Base-by-base conservation (phyloP, 2,888 invertebrate species). In the Cancer borealis region DNA sequence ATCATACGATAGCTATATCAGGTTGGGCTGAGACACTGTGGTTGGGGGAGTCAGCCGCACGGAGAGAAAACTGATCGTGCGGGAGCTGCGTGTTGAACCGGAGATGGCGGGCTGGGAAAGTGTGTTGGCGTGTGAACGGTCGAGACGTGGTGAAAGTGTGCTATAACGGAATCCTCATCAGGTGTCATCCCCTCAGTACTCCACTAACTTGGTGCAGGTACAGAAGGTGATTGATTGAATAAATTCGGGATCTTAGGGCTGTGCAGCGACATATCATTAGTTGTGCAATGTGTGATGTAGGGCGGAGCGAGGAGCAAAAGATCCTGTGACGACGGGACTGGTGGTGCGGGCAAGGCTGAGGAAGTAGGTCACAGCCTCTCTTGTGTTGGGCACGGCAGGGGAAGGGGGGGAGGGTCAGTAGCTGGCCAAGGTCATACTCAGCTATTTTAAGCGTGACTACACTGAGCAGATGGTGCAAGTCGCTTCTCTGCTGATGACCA, bases 291-390 rank as follows among this genome's bases (percentile, higher is more conserved):
- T 21, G 79, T 79, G 79, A 79, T 79, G 79, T 79, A 79, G 79
- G 79, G 30, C 79, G 79, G 30, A 30, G 79, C 79, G 79, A 30
- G 79, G 26, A 79, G 79, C 79, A 30, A 14, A 26, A 30, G 79
- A 79, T 26, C 79, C 79, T 79, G 79, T 73, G 73, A 73, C 73
- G 73, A 73, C 73, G 73, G 73, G n/a, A 73, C 79, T 30, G 26
- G 79, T 79, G 79, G 79, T 26, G 79, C 26, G 30, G 79, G 79
- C 79, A 79, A 30, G 79, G 79, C 79, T 79, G 79, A 30, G 79
- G 79, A 79, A 79, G 79, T 79, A 79, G 79, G 79, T 79, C 79
- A 79, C 79, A 79, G 79, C 79, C 79, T 79, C 79, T 79, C 79
- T 79, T 30, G 79, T 30, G 26, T 30, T 79, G 79, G 26, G 79